A percentile compares a stretch with the other conserved stretches of the same genome.
Conservation (phyloP, 2,113 vertebrate genomes). For the Carassius carassius region DNA sequence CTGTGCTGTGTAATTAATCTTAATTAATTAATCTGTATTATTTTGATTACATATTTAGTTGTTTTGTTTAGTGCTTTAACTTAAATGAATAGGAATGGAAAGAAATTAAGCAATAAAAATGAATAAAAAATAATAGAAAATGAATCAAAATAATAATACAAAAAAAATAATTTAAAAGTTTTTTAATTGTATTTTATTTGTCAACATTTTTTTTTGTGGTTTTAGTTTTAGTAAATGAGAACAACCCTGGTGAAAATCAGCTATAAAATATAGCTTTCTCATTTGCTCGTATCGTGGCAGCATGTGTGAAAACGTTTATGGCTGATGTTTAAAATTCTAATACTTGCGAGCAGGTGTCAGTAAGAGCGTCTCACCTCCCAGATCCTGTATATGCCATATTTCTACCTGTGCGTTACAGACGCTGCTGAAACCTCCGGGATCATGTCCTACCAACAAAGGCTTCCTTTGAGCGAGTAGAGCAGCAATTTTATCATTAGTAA, state of each 20-base stretch:
- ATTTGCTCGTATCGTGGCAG: not conserved
- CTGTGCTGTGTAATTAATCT: not conserved
- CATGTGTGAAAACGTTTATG: not conserved
- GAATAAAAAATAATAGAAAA: too few species aligned
- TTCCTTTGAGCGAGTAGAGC: constrained; percentile 68
- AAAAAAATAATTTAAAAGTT: too few species aligned
- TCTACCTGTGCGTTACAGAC: constrained; percentile 65
- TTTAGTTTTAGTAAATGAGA: too few species aligned
- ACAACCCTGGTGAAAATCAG: not conserved
- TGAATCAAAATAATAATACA: too few species aligned
- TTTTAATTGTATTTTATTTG: too few species aligned
- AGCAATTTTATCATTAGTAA: constrained; percentile 78
- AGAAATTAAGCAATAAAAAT: too few species aligned
- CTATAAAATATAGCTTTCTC: not conserved
- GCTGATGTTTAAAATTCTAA: constrained; percentile 47
- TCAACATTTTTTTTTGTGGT: too few species aligned
- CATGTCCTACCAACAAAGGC: constrained; percentile 72
- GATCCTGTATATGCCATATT: constrained; percentile 60
- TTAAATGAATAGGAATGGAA: too few species aligned
- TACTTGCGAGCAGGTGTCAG: constrained; percentile 45
- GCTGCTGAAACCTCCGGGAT: constrained; percentile 67
- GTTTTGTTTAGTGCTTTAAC: not conserved
- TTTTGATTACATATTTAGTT: not conserved
- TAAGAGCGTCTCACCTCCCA: constrained; percentile 48
- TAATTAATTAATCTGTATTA: not conserved